Base-by-base conservation (phyloP, 2,113 vertebrate genomes). In the Caretta caretta region DNA sequence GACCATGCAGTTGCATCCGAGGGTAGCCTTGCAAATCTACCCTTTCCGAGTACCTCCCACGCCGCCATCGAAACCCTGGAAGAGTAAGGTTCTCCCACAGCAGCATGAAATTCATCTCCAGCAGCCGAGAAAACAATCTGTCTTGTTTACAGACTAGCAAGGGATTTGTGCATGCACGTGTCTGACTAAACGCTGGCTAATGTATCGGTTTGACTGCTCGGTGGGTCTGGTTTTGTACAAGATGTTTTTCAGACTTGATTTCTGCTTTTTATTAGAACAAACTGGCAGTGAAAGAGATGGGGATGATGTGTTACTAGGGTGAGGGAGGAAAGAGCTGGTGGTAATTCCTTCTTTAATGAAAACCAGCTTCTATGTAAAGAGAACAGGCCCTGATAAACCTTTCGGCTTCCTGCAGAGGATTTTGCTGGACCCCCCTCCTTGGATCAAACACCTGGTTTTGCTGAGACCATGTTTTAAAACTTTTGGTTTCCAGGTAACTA, bases 181-280 rank as follows among this genome's bases (percentile, higher is more conserved):
- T 87, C 65, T 83, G 90, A 31, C 79, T 83, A 81, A 48, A 87
- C 72, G 83, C 89, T 95, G 90, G 93, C 0, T 20, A 92, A 76
- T 4, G 75, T 92, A 84, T 90, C 83, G 24, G 9, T 89, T 11
- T 86, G 75, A 51, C 69, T 65, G 80, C 85, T 89, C 46, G 76
- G 83, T 0, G 0, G 87, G 80, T 86, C 91, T 59, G 51, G 96
- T 92, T 97, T 93, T 49, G 75, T 81, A 42, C 83, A 92, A 83
- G 78, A 29, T 57, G 92, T 90, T 95, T 96, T 95, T 93, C 84
- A 96, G 92, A 92, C 94, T 84, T 89, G 83, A 83, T 84, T 54
- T 91, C 94, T 97, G 96, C 93, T 97, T 97, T 89, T 94, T 94
- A 95, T 98, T 97, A 96, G 56, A 92, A 78, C 85, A 96, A 86